Conservation (phyloP, 1,140 invertebrate species). For the Globodera ellingtonae region DNA sequence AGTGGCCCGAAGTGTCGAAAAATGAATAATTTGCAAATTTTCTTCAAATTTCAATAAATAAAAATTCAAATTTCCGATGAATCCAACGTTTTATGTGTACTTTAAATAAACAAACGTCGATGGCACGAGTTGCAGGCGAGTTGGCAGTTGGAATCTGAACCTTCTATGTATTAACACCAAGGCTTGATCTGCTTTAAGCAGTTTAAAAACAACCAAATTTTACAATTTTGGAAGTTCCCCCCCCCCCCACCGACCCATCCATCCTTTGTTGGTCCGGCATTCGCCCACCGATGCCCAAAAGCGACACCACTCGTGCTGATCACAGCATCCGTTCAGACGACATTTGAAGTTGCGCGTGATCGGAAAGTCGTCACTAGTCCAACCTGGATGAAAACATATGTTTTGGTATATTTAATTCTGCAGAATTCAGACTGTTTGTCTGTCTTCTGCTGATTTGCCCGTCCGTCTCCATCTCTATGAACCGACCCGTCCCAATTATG, state of each 20-base stretch:
- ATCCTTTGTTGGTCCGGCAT: slow-evolving; percentile 57
- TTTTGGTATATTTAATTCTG: neutral
- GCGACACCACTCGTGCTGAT: slow-evolving; percentile 65
- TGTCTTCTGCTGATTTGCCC: neutral
- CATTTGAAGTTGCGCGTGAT: slow-evolving; percentile 62
- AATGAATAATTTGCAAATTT: too few relatives aligned
- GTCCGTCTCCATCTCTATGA: too few relatives aligned
- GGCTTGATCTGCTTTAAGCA: too few relatives aligned
- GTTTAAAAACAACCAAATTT: too few relatives aligned
- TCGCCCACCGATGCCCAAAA: slow-evolving; percentile 65
- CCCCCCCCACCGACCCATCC: slow-evolving; percentile 48
- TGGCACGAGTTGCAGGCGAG: slow-evolving; percentile 56
- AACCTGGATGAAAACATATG: neutral
- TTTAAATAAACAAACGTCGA: slow-evolving; percentile 32
- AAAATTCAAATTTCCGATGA: neutral
- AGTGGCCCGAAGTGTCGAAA: too few relatives aligned
- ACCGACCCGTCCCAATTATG: neutral
- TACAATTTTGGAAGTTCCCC: too few relatives aligned
- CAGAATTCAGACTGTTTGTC: neutral
- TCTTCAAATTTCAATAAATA: neutral
- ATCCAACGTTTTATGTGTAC: neutral
- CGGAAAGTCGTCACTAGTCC: slow-evolving; percentile 52
- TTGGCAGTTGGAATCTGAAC: slow-evolving; percentile 52
- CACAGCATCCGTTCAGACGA: slow-evolving; percentile 62
- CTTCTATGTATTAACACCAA: too few relatives aligned